Percentiles rank a stretch among this genome's conserved stretches.
Conservation (phyloP, 2,113 vertebrate genomes). For the Nothoprocta pentlandii region DNA sequence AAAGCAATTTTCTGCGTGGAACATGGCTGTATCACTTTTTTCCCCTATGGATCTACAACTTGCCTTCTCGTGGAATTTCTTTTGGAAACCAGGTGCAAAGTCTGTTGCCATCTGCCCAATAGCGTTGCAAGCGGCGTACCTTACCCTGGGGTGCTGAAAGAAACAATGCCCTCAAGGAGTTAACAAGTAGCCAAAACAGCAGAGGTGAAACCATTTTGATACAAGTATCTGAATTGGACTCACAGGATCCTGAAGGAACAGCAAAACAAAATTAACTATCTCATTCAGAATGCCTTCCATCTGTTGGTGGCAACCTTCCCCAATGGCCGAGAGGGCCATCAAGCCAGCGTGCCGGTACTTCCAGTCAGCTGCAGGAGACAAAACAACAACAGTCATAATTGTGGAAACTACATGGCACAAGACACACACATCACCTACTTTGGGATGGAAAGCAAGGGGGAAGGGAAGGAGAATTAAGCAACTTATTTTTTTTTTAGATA, state of each 20-base stretch:
- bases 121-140: slow-evolving; percentile 96
- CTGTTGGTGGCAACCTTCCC: slow-evolving; percentile 98
- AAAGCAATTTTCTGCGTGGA: neutral
- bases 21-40: neutral
- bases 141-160: slow-evolving; percentile 93
- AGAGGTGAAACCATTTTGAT: neutral
- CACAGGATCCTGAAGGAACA: slow-evolving; percentile 95
- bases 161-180: neutral
- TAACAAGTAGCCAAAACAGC: neutral
- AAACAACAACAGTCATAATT: neutral
- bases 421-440: neutral
- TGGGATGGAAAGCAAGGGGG: neutral
- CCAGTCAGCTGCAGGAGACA: slow-evolving; percentile 88
- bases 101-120: slow-evolving; percentile 99
- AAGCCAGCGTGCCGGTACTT: slow-evolving; percentile 95
- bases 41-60: neutral
- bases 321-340: slow-evolving; percentile 97
- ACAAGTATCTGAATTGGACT: slow-evolving; percentile 72
- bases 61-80: slow-evolving; percentile 98
- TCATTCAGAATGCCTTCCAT: slow-evolving; percentile 98
- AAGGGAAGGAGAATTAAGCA: neutral
- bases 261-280: slow-evolving; percentile 94
- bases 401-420: neutral
- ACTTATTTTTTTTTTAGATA: neutral
- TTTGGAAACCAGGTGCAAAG: slow-evolving; percentile 97